These are phyloP conservation scores for Epinephelus cyanopodus DNA, from an alignment of 2,113 vertebrate species.

Conservation along the genomic window DNA sequence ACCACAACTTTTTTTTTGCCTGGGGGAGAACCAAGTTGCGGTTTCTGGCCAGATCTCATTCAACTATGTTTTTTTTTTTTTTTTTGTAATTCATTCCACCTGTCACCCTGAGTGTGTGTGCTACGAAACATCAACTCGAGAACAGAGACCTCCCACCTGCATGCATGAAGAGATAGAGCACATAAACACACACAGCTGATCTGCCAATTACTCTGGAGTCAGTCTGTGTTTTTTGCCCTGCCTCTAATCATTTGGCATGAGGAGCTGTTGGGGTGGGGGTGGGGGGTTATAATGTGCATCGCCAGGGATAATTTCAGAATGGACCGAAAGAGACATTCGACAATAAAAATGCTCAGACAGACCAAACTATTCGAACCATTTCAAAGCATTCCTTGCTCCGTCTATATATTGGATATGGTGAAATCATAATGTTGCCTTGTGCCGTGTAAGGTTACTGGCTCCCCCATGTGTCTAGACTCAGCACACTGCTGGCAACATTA, in stretches of 20 bases:
- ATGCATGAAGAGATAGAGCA: constrained; percentile 23
- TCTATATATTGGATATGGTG: background rate
- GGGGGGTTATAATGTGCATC: background rate
- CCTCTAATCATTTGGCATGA: background rate
- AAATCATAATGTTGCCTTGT: constrained; percentile 7
- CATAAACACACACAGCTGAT: constrained; percentile 17
- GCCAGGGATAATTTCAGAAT: background rate
- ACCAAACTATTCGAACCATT: background rate
- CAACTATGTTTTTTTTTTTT: background rate
- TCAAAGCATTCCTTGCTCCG: background rate
- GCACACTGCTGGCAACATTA: constrained; percentile 1
- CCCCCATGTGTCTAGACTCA: constrained; percentile 64
- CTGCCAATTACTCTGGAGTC: background rate
- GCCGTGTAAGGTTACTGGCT: constrained; percentile 37
- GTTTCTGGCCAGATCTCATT: constrained; percentile 27
- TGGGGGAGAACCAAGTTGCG: constrained; percentile 5
- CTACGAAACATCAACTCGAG: constrained; percentile 21
- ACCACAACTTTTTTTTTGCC: background rate
- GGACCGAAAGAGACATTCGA: background rate
- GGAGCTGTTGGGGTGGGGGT: background rate
- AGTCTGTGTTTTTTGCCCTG: background rate
- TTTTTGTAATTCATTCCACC: constrained; percentile 65
- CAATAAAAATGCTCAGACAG: background rate
- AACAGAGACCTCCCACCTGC: constrained; percentile 59
- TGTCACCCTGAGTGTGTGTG: constrained; percentile 25